phyloP scores from a whole-genome alignment of 1,140 invertebrate species.

The Laupala kohalensis region DNA sequence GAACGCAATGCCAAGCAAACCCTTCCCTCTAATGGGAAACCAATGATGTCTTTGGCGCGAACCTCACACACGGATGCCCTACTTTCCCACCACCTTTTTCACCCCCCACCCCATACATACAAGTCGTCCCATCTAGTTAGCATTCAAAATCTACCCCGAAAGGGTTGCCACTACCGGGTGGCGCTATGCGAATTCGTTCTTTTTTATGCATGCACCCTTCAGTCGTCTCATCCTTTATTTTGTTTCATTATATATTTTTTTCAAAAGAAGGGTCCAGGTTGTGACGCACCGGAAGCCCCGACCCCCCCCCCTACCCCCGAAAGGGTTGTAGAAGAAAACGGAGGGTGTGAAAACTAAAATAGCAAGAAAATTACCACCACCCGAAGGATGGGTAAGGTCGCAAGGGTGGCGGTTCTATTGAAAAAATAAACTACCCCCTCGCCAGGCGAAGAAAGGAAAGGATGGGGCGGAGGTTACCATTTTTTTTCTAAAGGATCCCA shows the following conservation, averaged over 20 bases:
- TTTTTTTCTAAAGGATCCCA: neutral
- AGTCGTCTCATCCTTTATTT: neutral
- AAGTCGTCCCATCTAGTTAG: neutral
- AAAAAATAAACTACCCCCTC: neutral
- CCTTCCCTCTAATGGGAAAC: neutral
- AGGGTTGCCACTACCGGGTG: too few species aligned
- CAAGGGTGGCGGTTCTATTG: too few species aligned
- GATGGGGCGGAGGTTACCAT: neutral
- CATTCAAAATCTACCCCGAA: neutral
- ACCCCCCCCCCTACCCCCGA: neutral
- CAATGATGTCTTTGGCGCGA: neutral
- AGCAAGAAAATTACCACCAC: neutral
- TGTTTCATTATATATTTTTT: neutral
- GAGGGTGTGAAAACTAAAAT: neutral
- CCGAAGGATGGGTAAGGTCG: neutral
- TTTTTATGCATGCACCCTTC: neutral
- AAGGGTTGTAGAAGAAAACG: neutral
- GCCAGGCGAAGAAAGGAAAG: neutral
- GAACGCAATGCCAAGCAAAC: too few species aligned
- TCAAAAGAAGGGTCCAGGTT: neutral
- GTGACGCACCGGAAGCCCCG: neutral
- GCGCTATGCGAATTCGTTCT: too few species aligned
- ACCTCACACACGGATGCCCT: neutral
- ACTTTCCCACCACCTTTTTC: neutral
- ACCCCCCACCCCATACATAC: neutral